Base-by-base conservation (phyloP, 2,888 invertebrate species). In the Bugulina stolonifera region DNA sequence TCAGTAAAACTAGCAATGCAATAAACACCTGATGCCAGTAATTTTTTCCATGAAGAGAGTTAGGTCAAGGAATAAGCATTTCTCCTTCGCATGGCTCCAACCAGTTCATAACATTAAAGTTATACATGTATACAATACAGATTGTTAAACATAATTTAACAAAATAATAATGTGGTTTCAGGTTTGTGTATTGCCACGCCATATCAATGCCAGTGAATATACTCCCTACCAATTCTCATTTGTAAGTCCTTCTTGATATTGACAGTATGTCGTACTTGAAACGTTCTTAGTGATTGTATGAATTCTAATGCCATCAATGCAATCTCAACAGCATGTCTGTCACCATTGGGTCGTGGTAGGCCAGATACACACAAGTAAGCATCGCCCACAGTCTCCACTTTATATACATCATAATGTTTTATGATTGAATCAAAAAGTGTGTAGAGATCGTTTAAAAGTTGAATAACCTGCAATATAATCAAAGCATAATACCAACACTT, bases 331-430 rank as follows among this genome's bases (percentile, higher is more conserved):
- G 70, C 70, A 54, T 70, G 70, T 43, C 70, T n/a, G 29, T 70
- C 70, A 27, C 70, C 70, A 54, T 70, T 70, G 5, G 70, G 70
- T 25, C 43, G n/a, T 23, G 70, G 70, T 32, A 70, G n/a, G 10
- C 70, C 70, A 54, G 52, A 54, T 18, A 54, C 70, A 25, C 43
- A 43, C 5, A 70, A 18, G 52, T 70, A 70, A 2, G 70, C 70
- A 70, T 70, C 70, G 23, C 70, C 70, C 3, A 70, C 70, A 23
- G 70, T 70, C 52, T 70, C 70, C 14, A 70, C 70, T 70, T 70
- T 70, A 29, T 70, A 70, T 5, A 70, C 70, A 29, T 70, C 70
- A 43, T 70, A 70, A 23, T 34, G 22, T 43, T 54, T 70, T 10
- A 43, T 70, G 43, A 70, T 70, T 10, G 43, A 54, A 32, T 70